Conservation (phyloP, 2,797 vertebrate genomes). For the Tachyglossus aculeatus region DNA sequence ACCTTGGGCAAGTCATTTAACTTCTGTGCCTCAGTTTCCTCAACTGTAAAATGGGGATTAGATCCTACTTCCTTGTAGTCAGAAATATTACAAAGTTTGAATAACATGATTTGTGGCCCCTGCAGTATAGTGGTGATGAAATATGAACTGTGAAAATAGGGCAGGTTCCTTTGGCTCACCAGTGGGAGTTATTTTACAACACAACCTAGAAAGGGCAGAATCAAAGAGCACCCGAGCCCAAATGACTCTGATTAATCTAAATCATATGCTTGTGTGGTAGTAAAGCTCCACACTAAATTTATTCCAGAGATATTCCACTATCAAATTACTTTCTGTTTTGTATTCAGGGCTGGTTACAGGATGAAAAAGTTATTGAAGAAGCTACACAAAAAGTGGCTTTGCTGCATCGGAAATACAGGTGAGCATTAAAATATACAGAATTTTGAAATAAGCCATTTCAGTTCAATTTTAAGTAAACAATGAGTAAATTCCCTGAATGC, state of each 20-base stretch:
- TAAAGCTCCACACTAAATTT: not conserved
- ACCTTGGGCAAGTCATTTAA: too few species aligned
- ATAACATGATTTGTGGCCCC: too few species aligned
- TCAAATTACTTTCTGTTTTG: constrained; percentile 26
- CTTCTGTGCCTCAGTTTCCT: too few species aligned
- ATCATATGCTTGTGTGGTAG: not conserved
- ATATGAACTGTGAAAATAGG: not conserved
- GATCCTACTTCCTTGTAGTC: too few species aligned
- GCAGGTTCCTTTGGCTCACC: not conserved
- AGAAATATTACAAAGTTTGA: too few species aligned
- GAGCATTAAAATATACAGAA: constrained; percentile 31
- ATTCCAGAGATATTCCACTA: not conserved
- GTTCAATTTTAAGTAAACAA: rapidly evolving
- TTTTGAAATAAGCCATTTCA: not conserved
- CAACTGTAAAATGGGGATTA: too few species aligned
- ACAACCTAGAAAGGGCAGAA: not conserved
- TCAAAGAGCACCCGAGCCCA: not conserved
- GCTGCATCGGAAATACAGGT: constrained; percentile 95
- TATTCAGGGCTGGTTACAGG: constrained; percentile 92
- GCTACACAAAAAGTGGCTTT: constrained; percentile 95
- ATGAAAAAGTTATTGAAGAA: constrained; percentile 94
- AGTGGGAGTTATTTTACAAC: not conserved
- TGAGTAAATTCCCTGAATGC: not conserved
- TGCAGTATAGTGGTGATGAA: too few species aligned
- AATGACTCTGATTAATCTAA: rapidly evolving